These are phyloP conservation scores for Cotesia chilonis DNA, from an alignment of 1,140 invertebrate species.

Conservation along the genomic window DNA sequence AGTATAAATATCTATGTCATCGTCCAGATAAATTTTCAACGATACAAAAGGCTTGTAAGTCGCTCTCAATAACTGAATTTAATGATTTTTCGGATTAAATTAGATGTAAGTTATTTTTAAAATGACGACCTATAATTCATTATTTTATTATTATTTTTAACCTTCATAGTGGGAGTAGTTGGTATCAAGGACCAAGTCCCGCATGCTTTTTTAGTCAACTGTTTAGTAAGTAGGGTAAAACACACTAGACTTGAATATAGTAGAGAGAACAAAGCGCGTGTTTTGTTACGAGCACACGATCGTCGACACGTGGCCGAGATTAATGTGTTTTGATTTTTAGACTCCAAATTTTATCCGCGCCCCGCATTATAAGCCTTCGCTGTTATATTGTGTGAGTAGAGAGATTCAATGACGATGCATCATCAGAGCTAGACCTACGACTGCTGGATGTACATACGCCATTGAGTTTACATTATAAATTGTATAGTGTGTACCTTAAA, in stretches of 20 bases:
- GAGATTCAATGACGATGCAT: conserved; percentile 3
- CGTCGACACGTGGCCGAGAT: conserved; percentile 63
- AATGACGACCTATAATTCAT: too few relatives aligned
- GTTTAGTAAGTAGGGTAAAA: too few relatives aligned
- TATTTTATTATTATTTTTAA: too few relatives aligned
- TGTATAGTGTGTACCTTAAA: background rate
- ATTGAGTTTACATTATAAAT: background rate
- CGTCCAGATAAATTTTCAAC: background rate
- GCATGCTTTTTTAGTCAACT: too few relatives aligned
- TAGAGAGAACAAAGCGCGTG: conserved; percentile 33
- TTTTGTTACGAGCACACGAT: conserved; percentile 56
- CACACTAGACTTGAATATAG: too few relatives aligned
- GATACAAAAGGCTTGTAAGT: background rate
- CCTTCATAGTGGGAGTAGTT: too few relatives aligned
- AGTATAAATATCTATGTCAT: background rate
- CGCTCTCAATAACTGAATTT: background rate
- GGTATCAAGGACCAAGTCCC: too few relatives aligned
- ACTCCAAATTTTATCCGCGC: conserved; percentile 58
- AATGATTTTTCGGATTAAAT: background rate
- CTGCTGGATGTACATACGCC: conserved; percentile 1
- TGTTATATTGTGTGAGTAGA: conserved; percentile 16
- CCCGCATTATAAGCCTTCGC: conserved; percentile 49
- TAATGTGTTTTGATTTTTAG: conserved; percentile 68
- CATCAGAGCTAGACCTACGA: background rate
- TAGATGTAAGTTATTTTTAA: too few relatives aligned